phyloP scores from a whole-genome alignment of 2,113 vertebrate genomes.

The Phrynocephalus versicolor region DNA sequence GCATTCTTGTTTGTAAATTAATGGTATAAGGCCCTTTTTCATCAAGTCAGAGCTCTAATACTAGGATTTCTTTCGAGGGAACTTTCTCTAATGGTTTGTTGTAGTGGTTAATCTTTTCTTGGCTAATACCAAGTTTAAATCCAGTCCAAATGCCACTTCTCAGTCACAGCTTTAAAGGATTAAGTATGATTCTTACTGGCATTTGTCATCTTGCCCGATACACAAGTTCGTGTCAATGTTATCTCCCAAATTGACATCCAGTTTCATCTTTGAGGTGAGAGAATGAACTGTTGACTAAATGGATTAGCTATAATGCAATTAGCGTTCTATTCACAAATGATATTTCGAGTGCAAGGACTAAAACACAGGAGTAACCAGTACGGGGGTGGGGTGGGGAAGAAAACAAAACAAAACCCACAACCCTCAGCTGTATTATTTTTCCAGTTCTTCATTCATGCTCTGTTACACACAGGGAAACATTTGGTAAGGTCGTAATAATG shows the following conservation, averaged over 20 bases:
- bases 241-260: slow-evolving; percentile 71
- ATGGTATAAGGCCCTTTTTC: slow-evolving; percentile 70
- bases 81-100: slow-evolving; percentile 70
- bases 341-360: slow-evolving; percentile 48
- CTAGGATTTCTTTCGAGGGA: slow-evolving; percentile 75
- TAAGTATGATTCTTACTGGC: slow-evolving; percentile 72
- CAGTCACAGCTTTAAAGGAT: slow-evolving; percentile 83
- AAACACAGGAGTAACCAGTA: slow-evolving; percentile 42
- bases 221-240: slow-evolving; percentile 73
- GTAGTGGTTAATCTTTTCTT: slow-evolving; percentile 68
- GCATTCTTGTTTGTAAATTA: slow-evolving; percentile 72
- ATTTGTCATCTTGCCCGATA: slow-evolving; percentile 76
- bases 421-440: not conserved
- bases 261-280: slow-evolving; percentile 80
- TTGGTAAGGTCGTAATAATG: fast-evolving
- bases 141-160: slow-evolving; percentile 81
- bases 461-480: not conserved
- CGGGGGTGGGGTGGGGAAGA: not conserved
- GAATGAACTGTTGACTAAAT: slow-evolving; percentile 74
- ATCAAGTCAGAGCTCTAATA: slow-evolving; percentile 70
- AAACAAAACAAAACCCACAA: not conserved
- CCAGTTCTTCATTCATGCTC: slow-evolving; percentile 4
- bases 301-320: slow-evolving; percentile 68
- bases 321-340: slow-evolving; percentile 56
- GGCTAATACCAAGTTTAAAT: slow-evolving; percentile 81